phyloP scores from a whole-genome alignment of 2,113 vertebrate species.

The Circaetus gallicus region DNA sequence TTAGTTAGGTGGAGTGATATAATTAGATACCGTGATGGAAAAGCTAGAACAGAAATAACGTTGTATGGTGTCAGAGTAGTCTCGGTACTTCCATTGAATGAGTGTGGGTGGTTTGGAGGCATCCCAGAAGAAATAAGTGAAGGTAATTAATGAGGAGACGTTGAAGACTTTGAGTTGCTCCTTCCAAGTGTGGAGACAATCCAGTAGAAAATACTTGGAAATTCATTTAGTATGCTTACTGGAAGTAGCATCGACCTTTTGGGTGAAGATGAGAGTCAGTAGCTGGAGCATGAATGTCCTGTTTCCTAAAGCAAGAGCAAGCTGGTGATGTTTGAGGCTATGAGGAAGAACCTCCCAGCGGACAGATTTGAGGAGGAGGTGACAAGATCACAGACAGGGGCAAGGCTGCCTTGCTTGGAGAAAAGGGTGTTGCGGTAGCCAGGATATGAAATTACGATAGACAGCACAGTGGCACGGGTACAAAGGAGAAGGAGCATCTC shows the following conservation, averaged over 20 bases:
- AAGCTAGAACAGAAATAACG: background rate
- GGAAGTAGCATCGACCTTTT: accelerated
- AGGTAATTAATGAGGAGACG: background rate
- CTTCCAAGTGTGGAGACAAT: background rate
- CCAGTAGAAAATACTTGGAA: background rate
- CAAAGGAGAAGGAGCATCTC: background rate
- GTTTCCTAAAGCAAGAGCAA: background rate
- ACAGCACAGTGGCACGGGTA: accelerated
- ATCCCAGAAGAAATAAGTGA: background rate
- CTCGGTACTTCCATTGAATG: background rate
- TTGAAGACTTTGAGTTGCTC: background rate
- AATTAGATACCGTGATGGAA: background rate
- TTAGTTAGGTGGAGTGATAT: background rate
- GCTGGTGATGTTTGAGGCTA: background rate
- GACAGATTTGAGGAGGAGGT: accelerated
- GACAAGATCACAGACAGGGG: background rate
- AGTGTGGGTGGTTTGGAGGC: background rate
- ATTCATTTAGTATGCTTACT: background rate
- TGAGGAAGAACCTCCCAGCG: background rate
- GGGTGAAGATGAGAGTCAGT: background rate
- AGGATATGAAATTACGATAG: background rate
- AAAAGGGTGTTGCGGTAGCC: background rate
- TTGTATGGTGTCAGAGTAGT: background rate
- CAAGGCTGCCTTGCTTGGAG: background rate
- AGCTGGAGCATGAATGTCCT: background rate